Conservation (phyloP, 2,888 invertebrate species). For the Sericinus montela region DNA sequence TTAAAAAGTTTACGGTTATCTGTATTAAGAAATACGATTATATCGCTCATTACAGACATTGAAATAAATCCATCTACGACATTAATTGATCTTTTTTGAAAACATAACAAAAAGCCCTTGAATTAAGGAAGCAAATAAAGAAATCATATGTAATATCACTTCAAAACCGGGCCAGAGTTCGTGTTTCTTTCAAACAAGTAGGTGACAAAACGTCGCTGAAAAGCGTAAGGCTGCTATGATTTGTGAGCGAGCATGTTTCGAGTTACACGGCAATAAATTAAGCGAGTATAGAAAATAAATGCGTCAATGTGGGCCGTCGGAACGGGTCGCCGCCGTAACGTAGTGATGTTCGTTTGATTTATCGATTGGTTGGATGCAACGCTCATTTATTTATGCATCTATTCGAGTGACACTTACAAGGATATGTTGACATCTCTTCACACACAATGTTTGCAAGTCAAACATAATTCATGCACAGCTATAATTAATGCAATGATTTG, state of each 20-base stretch:
- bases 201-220: slow-evolving; percentile 51
- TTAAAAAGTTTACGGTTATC: too few relatives aligned
- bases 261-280: slow-evolving; percentile 64
- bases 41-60: too few relatives aligned
- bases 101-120: neutral
- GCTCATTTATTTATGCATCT: slow-evolving; percentile 40
- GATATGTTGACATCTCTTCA: slow-evolving; percentile 34
- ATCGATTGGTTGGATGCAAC: slow-evolving; percentile 49
- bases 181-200: slow-evolving; percentile 36
- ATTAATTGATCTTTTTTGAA: too few relatives aligned
- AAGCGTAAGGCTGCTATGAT: slow-evolving; percentile 53
- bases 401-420: slow-evolving; percentile 35
- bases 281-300: slow-evolving; percentile 63
- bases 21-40: too few relatives aligned
- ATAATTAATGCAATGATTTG: slow-evolving; percentile 20
- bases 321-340: slow-evolving; percentile 32
- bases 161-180: slow-evolving; percentile 5
- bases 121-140: slow-evolving; percentile 14
- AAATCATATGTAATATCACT: slow-evolving; percentile 14
- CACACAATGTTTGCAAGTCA: slow-evolving; percentile 26
- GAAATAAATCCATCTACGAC: too few relatives aligned
- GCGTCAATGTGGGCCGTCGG: slow-evolving; percentile 53
- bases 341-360: slow-evolving; percentile 56
- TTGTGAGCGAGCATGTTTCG: slow-evolving; percentile 59
- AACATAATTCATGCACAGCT: slow-evolving; percentile 13